Conservation (phyloP, 2,797 vertebrate genomes). For the Acridotheres tristis region DNA sequence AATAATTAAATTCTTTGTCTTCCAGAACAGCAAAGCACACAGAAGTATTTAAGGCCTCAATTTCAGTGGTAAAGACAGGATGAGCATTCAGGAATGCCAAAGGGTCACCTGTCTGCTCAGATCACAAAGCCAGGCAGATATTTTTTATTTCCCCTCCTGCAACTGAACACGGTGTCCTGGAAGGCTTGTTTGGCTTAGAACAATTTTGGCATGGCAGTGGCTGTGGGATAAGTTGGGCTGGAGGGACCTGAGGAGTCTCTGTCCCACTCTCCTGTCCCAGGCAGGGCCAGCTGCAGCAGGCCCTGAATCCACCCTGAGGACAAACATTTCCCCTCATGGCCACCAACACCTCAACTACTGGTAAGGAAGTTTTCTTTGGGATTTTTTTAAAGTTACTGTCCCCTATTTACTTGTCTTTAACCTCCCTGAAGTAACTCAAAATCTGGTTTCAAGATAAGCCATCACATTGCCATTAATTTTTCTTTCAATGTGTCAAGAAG, state of each 20-base stretch:
- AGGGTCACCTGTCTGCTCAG: background rate
- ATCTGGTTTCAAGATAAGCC: background rate
- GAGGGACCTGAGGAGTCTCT: background rate
- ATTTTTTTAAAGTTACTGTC: background rate
- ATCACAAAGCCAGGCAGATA: background rate
- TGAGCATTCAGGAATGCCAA: background rate
- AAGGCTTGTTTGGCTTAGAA: background rate
- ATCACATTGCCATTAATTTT: background rate
- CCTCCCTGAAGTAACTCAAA: background rate
- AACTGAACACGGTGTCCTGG: background rate
- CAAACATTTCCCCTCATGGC: background rate
- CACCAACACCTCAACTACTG: background rate
- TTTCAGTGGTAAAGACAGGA: background rate
- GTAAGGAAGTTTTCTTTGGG: background rate
- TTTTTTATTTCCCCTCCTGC: background rate
- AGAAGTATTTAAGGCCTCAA: background rate
- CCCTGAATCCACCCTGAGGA: rapidly evolving
- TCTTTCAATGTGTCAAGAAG: background rate
- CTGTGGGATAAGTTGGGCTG: background rate
- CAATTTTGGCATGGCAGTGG: background rate
- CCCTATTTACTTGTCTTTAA: background rate
- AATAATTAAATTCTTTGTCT: background rate
- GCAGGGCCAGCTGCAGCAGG: background rate
- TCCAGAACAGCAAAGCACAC: background rate
- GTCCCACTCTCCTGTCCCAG: background rate